Evolutionary conservation across 2,888 invertebrate species (phyloP).

Genomic region (Horisme vitalbata): DNA sequence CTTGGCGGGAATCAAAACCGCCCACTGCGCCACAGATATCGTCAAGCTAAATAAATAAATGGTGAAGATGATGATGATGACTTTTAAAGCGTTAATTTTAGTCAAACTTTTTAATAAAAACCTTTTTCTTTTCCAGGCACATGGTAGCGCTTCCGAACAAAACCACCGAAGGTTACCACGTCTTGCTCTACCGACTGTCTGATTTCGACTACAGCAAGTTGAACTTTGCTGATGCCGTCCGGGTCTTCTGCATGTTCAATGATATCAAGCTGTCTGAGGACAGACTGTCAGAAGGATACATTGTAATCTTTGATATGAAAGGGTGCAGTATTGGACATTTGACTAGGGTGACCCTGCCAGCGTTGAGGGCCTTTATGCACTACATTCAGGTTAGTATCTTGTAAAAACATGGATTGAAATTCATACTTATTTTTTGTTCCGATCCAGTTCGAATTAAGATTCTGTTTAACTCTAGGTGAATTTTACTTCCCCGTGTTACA

Average conservation of each 20-base stretch:
- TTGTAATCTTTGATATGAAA: constrained; percentile 87
- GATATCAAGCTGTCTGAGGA: constrained; percentile 86
- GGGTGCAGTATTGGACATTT: constrained; percentile 85
- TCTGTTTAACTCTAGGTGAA: too few species aligned
- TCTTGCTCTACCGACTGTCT: constrained; percentile 83
- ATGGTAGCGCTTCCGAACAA: constrained; percentile 84
- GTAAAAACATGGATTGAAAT: too few species aligned
- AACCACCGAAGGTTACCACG: constrained; percentile 84
- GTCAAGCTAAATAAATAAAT: too few species aligned
- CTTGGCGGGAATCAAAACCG: too few species aligned
- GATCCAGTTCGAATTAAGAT: too few species aligned
- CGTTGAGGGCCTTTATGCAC: constrained; percentile 84
- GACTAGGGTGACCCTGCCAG: constrained; percentile 84
- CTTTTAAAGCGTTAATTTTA: too few species aligned
- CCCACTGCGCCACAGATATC: too few species aligned
- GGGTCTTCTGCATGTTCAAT: constrained; percentile 86
- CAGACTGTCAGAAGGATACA: constrained; percentile 79
- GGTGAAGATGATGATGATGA: too few species aligned
- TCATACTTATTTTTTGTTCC: too few species aligned
- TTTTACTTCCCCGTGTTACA: too few species aligned
- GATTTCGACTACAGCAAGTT: constrained; percentile 85
- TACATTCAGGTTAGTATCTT: constrained; percentile 83
- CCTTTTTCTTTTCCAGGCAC: constrained; percentile 71
- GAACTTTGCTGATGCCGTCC: constrained; percentile 84
- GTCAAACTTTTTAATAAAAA: too few species aligned